These are phyloP conservation scores for Orthonychiurus folsomi DNA, from an alignment of 2,888 invertebrate genomes.

Conservation along the genomic window DNA sequence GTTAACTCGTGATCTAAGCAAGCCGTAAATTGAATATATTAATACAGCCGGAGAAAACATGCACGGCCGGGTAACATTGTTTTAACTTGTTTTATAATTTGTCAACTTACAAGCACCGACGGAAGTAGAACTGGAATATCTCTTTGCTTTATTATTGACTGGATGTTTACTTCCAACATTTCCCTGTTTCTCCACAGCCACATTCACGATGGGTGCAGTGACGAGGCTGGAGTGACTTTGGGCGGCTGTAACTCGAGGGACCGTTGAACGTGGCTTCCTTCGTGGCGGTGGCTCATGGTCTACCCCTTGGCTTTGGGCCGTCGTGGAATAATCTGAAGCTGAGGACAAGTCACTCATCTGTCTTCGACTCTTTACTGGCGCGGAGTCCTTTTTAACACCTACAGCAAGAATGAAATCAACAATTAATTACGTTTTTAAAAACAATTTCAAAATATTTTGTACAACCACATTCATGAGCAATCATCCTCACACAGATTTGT, in stretches of 20 bases:
- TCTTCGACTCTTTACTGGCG: conserved; percentile 5
- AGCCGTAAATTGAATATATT: too few species aligned
- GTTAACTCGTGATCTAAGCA: too few species aligned
- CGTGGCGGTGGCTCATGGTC: neutral
- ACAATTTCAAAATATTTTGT: neutral
- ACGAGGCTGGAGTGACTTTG: neutral
- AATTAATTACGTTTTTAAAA: neutral
- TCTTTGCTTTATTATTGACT: neutral
- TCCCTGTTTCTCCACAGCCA: neutral
- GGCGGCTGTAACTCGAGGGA: neutral
- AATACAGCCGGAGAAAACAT: too few species aligned
- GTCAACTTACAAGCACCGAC: neutral
- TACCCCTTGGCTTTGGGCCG: neutral
- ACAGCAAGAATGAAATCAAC: neutral
- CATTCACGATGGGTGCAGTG: neutral
- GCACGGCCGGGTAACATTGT: too few species aligned
- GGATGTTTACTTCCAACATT: neutral
- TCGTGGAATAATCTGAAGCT: conserved; percentile 21
- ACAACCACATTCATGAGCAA: neutral
- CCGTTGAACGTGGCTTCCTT: neutral
- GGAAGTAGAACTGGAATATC: neutral
- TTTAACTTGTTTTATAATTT: too few species aligned
- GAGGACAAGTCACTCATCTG: conserved; percentile 26
- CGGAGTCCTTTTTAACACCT: neutral
- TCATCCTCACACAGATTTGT: neutral